These are phyloP conservation scores for Parus major DNA, from an alignment of 2,113 vertebrate species.

Conservation along the genomic window DNA sequence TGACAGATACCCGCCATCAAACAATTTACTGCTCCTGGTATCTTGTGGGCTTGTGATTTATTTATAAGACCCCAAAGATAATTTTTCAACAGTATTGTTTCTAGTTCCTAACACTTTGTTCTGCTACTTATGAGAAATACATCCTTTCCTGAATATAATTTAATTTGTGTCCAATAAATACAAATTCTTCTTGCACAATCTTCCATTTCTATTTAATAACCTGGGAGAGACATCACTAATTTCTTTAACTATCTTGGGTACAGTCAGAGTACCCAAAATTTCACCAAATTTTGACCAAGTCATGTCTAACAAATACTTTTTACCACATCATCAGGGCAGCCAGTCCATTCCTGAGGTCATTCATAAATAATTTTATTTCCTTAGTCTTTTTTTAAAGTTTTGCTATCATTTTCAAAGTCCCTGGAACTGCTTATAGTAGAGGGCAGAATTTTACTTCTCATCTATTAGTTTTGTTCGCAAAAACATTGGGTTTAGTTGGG, in stretches of 20 bases:
- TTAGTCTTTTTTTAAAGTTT: background rate
- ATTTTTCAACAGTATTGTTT: background rate
- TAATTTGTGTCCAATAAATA: background rate
- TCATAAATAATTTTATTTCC: background rate
- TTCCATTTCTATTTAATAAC: background rate
- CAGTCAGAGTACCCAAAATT: background rate
- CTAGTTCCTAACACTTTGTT: background rate
- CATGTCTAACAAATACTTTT: background rate
- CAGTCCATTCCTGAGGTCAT: background rate
- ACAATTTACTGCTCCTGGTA: background rate
- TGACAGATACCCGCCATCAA: background rate
- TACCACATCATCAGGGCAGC: background rate
- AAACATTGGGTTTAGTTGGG: background rate
- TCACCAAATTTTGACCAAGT: background rate
- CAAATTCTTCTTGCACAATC: background rate
- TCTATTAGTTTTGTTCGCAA: background rate
- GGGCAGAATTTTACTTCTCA: background rate
- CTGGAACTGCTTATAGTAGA: background rate
- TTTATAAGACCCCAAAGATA: background rate
- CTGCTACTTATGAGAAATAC: background rate
- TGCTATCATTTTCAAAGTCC: background rate
- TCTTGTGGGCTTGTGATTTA: background rate
- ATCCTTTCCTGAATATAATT: background rate
- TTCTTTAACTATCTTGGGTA: background rate
- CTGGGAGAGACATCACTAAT: background rate